Conservation (phyloP, 2,113 vertebrate species). For the Manacus vitellinus region DNA sequence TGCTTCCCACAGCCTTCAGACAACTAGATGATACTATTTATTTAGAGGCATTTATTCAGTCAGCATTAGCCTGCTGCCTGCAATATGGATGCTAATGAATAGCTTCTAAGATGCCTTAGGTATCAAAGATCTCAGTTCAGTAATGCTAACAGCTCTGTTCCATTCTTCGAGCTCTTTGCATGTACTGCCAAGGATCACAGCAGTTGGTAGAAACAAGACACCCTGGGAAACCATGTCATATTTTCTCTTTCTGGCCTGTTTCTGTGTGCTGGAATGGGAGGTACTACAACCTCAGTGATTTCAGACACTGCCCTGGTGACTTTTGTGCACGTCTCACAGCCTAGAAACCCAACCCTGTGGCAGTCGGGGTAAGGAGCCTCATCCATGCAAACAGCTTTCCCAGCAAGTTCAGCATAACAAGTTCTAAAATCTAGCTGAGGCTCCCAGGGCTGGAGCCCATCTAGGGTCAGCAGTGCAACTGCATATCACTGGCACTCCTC, state of each 20-base stretch:
- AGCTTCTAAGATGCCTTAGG: not conserved
- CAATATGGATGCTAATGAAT: not conserved
- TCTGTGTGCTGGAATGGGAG: not conserved
- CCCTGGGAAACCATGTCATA: slow-evolving; percentile 2
- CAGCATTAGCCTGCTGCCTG: not conserved
- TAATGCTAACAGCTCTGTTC: not conserved
- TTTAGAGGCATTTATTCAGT: not conserved
- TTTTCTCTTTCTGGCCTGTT: not conserved
- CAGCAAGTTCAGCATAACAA: not conserved
- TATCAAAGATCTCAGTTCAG: not conserved
- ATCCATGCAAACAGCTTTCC: not conserved
- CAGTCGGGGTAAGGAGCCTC: not conserved
- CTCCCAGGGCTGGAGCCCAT: not conserved
- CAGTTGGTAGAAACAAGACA: slow-evolving; percentile 54
- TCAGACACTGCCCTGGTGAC: not conserved
- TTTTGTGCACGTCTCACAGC: not conserved
- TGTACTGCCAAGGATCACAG: slow-evolving; percentile 20
- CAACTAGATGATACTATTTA: not conserved
- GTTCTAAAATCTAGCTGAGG: not conserved
- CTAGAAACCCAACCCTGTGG: not conserved
- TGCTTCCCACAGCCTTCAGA: not conserved
- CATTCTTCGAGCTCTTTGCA: not conserved
- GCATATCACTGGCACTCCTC: not conserved
- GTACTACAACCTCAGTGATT: not conserved
- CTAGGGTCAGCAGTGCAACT: not conserved